A percentile compares a stretch with the other conserved stretches of the same genome.
Conservation (phyloP, 2,797 vertebrate species). For the Acanthiza pusilla region DNA sequence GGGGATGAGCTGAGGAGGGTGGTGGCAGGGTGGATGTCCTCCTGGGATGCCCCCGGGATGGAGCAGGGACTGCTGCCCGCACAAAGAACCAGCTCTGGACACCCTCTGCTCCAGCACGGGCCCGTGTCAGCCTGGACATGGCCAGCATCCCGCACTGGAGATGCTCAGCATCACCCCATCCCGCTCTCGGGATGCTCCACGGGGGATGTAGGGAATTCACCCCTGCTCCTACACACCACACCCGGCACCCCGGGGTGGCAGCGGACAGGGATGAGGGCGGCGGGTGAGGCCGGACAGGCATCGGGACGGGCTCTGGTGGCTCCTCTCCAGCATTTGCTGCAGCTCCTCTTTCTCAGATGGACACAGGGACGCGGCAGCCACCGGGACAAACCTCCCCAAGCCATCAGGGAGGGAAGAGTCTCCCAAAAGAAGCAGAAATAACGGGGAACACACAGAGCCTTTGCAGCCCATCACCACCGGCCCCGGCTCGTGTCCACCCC, state of each 20-base stretch:
- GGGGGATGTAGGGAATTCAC: not conserved
- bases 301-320: not conserved
- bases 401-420: not conserved
- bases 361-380: rapidly evolving
- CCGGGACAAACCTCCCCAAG: not conserved
- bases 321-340: not conserved
- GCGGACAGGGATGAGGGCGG: not conserved
- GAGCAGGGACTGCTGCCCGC: rapidly evolving
- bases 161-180: not conserved
- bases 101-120: not conserved
- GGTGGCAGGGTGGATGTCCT: not conserved
- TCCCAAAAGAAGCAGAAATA: not conserved
- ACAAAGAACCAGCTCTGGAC: not conserved
- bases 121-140: rapidly evolving
- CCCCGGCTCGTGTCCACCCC: rapidly evolving
- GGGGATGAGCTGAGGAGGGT: not conserved
- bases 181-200: not conserved
- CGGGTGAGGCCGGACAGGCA: not conserved
- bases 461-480: not conserved
- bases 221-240: not conserved
- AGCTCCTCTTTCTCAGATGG: not conserved
- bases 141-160: rapidly evolving
- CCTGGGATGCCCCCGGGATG: rapidly evolving
- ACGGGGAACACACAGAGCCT: rapidly evolving
- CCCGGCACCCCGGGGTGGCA: not conserved